Base-by-base conservation (phyloP, 2,888 invertebrate species). In the Trachelus tabidus region DNA sequence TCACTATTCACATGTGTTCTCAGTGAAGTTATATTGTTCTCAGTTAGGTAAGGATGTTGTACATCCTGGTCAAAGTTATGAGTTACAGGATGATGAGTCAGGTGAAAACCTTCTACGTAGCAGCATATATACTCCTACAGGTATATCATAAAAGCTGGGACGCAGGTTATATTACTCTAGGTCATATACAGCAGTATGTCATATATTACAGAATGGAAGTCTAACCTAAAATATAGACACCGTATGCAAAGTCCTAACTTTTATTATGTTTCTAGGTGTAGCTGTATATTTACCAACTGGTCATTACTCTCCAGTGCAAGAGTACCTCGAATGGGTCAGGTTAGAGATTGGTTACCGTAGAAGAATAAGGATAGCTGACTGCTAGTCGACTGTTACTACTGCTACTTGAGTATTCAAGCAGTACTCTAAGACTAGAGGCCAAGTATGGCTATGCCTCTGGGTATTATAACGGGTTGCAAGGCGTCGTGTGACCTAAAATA, bases 401-500 rank as follows among this genome's bases (percentile, higher is more conserved):
- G 75, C 69, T 40, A 68, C 77, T 76, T 73, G 76, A 81, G 80
- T 78, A 77, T 79, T 82, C 76, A 68, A 31, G 31, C 77, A 76
- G 73, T 78, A 79, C 76, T 78, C 80, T 75, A 80, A 73, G 56
- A 56, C 15, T 23, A 56, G 56, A 56, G 56, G 56, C 56, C 56
- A 2, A 56, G 56, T 56, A 56, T 56, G 56, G 23, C 23, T 9
- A 56, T 56, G 56, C 56, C 56, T 23, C 56, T 79, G 73, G 76
- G 79, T 80, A 79, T 83, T 85, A 83, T 81, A 82, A 80, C 78
- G 78, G 80, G 37, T 75, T 30, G 80, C 82, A 76, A 83, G 83
- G 84, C 81, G 82, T 80, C 79, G 81, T 83, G 82, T 87, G 87
- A 86, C 86, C 86, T 86, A 84, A 86, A 86, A 87, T 84, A 83